phyloP scores from a whole-genome alignment of 2,888 invertebrate species.

The Drosophila mimetica region DNA sequence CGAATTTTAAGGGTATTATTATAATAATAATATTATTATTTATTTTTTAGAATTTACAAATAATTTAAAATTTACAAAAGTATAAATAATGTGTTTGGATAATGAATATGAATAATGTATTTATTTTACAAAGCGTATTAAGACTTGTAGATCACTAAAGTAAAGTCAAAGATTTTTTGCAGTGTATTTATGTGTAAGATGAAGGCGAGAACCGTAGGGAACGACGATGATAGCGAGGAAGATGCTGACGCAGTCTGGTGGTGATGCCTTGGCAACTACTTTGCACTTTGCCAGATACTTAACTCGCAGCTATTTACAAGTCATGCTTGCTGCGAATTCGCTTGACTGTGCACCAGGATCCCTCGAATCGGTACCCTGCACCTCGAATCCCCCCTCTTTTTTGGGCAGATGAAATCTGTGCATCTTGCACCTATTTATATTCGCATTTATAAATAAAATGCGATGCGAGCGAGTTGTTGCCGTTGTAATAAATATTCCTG shows the following conservation, averaged over 20 bases:
- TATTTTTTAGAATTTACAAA: no score
- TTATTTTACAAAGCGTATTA: no score
- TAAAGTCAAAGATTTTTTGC: neutral
- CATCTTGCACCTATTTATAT: slow-evolving; percentile 77
- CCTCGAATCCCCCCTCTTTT: slow-evolving; percentile 23
- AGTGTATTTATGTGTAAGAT: slow-evolving; percentile 15
- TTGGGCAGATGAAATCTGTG: slow-evolving; percentile 71
- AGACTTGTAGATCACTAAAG: no score
- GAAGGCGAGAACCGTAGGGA: slow-evolving; percentile 19
- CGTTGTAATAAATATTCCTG: slow-evolving; percentile 77
- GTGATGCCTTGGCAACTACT: slow-evolving; percentile 78
- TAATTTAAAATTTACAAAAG: no score
- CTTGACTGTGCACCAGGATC: slow-evolving; percentile 67
- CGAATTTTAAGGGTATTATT: no score
- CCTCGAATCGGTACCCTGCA: slow-evolving; percentile 9
- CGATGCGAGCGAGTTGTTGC: slow-evolving; percentile 77
- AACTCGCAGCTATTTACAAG: slow-evolving; percentile 83
- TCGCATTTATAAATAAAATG: slow-evolving; percentile 79
- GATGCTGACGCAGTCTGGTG: slow-evolving; percentile 42
- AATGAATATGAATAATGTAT: no score
- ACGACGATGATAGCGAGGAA: slow-evolving; percentile 28
- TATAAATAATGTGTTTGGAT: no score
- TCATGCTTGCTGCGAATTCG: slow-evolving; percentile 82
- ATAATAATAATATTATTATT: no score
- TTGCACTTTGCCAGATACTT: slow-evolving; percentile 84